Conservation (phyloP, 2,888 invertebrate species). For the Dexiosoma caninum region DNA sequence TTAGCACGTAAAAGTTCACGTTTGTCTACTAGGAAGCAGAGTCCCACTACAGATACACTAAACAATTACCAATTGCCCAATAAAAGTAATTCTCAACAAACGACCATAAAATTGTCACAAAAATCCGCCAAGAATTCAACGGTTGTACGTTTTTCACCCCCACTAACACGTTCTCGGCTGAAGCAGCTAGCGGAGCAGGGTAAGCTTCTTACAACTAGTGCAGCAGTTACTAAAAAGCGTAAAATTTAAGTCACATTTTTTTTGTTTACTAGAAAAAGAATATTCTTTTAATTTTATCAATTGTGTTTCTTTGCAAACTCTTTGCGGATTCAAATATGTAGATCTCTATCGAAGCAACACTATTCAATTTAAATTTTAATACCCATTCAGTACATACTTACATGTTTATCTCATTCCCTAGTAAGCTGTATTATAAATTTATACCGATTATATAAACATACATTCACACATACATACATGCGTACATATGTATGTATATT, state of each 20-base stretch:
- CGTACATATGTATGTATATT: no score
- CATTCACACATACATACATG: background rate
- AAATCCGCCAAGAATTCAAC: background rate
- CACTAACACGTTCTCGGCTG: slow-evolving; percentile 67
- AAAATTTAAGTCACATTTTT: slow-evolving; percentile 37
- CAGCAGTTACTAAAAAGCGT: slow-evolving; percentile 39
- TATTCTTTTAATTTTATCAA: background rate
- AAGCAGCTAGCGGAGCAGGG: slow-evolving; percentile 60
- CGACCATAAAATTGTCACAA: background rate
- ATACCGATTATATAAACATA: slow-evolving; percentile 10
- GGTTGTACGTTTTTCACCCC: slow-evolving; percentile 62
- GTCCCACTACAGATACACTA: slow-evolving; percentile 21
- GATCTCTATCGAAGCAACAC: slow-evolving; percentile 14
- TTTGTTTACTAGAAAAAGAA: background rate
- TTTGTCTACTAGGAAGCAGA: slow-evolving; percentile 56
- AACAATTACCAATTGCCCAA: background rate
- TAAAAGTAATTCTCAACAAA: background rate
- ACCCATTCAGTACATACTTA: slow-evolving; percentile 1
- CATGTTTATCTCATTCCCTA: slow-evolving; percentile 35
- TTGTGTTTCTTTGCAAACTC: background rate
- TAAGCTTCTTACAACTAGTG: background rate
- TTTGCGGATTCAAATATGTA: slow-evolving; percentile 15
- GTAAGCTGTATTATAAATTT: slow-evolving; percentile 8
- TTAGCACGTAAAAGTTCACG: slow-evolving; percentile 61
- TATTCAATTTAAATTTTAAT: slow-evolving; percentile 16